These are phyloP conservation scores for Peromyscus aztecus DNA, from an alignment of 2,797 vertebrate genomes.

Conservation along the genomic window DNA sequence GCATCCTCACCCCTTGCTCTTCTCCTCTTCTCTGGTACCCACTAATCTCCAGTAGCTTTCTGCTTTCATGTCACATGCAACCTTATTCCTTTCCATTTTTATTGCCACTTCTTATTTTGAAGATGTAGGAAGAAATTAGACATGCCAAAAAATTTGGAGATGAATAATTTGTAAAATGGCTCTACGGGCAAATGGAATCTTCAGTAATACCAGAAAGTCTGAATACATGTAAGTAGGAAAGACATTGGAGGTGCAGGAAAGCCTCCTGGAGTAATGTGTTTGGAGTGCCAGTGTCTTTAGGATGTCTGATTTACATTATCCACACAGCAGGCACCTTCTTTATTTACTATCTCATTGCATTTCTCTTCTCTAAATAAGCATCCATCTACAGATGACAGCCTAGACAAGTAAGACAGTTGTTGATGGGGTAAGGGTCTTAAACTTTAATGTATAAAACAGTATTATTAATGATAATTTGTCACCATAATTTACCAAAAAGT, in stretches of 20 bases:
- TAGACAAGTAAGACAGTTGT: not conserved
- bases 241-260: fast-evolving
- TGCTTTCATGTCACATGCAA: not conserved
- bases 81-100: not conserved
- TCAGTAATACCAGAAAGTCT: not conserved
- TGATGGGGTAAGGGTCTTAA: not conserved
- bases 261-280: not conserved
- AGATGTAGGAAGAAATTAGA: not conserved
- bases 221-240: fast-evolving
- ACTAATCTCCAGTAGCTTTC: no score
- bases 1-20: not conserved
- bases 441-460: no score
- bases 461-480: not conserved
- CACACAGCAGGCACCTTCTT: not conserved
- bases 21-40: no score
- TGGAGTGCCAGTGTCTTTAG: not conserved
- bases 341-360: not conserved
- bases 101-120: not conserved
- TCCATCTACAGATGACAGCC: not conserved
- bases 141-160: no score
- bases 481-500: not conserved
- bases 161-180: not conserved
- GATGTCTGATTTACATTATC: no score
- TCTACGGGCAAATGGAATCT: not conserved
- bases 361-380: not conserved